These are phyloP conservation scores for Stenurella melanura DNA, from an alignment of 2,888 invertebrate species.

Conservation along the genomic window DNA sequence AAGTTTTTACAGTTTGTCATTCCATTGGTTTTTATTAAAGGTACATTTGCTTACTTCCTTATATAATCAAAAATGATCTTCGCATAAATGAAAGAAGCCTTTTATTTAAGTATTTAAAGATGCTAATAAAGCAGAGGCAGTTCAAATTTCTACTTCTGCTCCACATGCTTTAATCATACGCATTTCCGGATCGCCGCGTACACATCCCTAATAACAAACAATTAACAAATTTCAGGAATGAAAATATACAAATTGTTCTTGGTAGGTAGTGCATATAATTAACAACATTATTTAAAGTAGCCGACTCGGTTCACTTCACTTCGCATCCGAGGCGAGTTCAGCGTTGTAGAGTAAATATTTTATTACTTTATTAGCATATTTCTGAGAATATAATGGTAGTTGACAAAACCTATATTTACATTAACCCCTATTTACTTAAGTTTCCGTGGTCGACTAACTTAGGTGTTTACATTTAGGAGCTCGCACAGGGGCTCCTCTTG, in stretches of 20 bases:
- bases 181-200: too few relatives aligned
- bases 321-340: constrained; percentile 39
- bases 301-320: constrained; percentile 36
- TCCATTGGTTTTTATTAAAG: too few relatives aligned
- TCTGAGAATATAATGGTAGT: constrained; percentile 40
- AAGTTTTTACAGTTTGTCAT: too few relatives aligned
- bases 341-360: constrained; percentile 47
- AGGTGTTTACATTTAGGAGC: constrained; percentile 28
- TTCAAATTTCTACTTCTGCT: too few relatives aligned
- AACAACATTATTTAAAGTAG: constrained; percentile 40
- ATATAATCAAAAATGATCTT: too few relatives aligned
- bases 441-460: constrained; percentile 42
- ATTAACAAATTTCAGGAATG: neutral
- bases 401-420: constrained; percentile 40
- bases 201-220: neutral
- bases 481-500: constrained; percentile 6
- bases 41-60: too few relatives aligned
- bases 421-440: constrained; percentile 48
- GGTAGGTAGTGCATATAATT: constrained; percentile 25
- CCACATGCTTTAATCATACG: neutral
- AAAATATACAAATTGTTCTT: constrained; percentile 7
- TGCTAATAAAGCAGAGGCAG: too few relatives aligned
- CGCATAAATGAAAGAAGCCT: too few relatives aligned
- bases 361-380: constrained; percentile 49
- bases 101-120: too few relatives aligned